Evolutionary conservation across 2,113 vertebrate genomes (phyloP).

Genomic region (Salvelinus fontinalis): DNA sequence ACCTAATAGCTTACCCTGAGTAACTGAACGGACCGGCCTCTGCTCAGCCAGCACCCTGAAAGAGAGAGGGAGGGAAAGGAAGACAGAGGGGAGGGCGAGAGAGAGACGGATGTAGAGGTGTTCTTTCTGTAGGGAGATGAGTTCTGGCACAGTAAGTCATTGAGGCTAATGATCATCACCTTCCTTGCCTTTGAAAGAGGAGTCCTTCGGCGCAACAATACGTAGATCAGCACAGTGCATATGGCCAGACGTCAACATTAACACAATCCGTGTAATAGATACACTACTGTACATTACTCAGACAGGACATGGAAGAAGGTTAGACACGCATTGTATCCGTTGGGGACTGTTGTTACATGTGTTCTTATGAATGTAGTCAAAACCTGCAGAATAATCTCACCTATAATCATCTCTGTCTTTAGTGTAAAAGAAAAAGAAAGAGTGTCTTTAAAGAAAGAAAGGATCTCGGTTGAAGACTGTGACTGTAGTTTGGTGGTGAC

Average conservation of each 20-base stretch:
- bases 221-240: not conserved
- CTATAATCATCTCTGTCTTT: too few species aligned
- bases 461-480: too few species aligned
- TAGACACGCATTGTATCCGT: not conserved
- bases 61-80: not conserved
- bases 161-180: not conserved
- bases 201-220: not conserved
- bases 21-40: not conserved
- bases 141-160: constrained; percentile 3
- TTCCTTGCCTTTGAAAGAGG: not conserved
- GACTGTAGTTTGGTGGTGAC: too few species aligned
- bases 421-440: too few species aligned
- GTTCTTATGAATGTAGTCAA: too few species aligned
- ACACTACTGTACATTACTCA: not conserved
- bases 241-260: not conserved
- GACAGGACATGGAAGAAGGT: not conserved
- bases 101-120: not conserved
- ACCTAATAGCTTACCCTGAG: not conserved
- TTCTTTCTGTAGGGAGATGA: not conserved
- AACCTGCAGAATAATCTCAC: too few species aligned
- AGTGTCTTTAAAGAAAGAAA: too few species aligned
- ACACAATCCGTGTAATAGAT: not conserved
- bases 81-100: not conserved
- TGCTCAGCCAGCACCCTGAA: not conserved
- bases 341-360: too few species aligned